Conservation (phyloP, 2,113 vertebrate species). For the Marcusenius ussheri region DNA sequence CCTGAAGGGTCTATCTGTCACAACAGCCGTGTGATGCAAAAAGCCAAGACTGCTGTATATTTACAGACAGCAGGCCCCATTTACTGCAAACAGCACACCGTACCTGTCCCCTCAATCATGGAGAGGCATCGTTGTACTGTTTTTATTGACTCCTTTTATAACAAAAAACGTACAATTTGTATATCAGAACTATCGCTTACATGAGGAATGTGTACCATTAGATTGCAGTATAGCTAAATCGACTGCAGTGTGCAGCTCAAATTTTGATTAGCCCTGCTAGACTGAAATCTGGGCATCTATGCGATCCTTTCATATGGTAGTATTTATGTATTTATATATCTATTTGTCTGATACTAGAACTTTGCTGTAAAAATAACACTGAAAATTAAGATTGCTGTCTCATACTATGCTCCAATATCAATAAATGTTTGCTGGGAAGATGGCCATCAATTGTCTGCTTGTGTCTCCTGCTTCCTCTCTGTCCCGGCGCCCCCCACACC, state of each 20-base stretch:
- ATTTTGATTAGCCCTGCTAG: not conserved
- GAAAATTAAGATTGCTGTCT: not conserved
- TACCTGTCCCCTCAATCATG: not conserved
- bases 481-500: not conserved
- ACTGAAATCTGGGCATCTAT: not conserved
- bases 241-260: not conserved
- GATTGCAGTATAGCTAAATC: not conserved
- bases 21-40: not conserved
- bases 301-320: not conserved
- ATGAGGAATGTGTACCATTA: not conserved
- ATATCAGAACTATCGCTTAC: not conserved
- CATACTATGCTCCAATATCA: not conserved
- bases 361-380: not conserved
- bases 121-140: not conserved
- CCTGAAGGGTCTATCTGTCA: not conserved
- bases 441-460: not conserved
- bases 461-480: not conserved
- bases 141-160: not conserved
- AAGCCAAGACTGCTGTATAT: not conserved
- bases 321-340: not conserved
- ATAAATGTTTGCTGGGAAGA: constrained; percentile 2
- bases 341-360: not conserved
- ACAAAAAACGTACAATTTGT: not conserved
- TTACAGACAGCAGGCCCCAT: not conserved
- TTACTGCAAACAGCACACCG: not conserved